phyloP scores from a whole-genome alignment of 2,113 vertebrate genomes.

The Condylura cristata region DNA sequence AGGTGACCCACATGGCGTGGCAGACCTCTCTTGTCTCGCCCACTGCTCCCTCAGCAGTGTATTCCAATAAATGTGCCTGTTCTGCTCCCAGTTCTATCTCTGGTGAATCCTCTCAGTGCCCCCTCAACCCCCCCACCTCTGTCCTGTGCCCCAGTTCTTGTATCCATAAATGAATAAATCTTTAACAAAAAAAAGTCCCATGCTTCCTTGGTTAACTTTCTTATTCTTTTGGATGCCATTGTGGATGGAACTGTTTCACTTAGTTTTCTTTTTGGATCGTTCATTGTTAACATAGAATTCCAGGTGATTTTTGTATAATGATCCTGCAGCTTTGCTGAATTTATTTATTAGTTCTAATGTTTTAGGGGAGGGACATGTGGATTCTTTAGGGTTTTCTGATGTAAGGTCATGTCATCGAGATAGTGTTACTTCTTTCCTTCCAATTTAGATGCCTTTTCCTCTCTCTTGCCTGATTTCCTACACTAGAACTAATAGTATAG shows the following conservation, averaged over 20 bases:
- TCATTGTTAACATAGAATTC: not conserved
- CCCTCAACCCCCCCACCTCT: too few relatives aligned
- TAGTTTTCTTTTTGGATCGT: conserved; percentile 2
- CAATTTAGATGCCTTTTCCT: not conserved
- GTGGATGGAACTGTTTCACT: not conserved
- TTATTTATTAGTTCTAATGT: not conserved
- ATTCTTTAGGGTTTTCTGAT: not conserved
- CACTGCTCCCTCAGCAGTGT: too few relatives aligned
- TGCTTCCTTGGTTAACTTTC: not conserved
- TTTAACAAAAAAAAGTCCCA: too few relatives aligned
- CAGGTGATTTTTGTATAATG: not conserved
- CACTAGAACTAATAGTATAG: not conserved
- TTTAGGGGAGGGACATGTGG: not conserved
- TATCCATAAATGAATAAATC: too few relatives aligned
- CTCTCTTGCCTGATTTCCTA: not conserved
- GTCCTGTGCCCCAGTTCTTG: too few relatives aligned
- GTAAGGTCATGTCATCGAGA: not conserved
- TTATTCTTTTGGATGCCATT: not conserved
- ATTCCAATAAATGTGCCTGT: too few relatives aligned
- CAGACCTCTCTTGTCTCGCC: too few relatives aligned
- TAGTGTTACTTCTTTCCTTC: not conserved
- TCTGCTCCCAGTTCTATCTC: too few relatives aligned
- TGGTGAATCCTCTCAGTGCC: too few relatives aligned
- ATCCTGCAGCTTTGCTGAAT: not conserved
- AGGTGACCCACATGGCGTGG: too few relatives aligned